Conservation (phyloP, 2,113 vertebrate genomes). For the Octodon degus region DNA sequence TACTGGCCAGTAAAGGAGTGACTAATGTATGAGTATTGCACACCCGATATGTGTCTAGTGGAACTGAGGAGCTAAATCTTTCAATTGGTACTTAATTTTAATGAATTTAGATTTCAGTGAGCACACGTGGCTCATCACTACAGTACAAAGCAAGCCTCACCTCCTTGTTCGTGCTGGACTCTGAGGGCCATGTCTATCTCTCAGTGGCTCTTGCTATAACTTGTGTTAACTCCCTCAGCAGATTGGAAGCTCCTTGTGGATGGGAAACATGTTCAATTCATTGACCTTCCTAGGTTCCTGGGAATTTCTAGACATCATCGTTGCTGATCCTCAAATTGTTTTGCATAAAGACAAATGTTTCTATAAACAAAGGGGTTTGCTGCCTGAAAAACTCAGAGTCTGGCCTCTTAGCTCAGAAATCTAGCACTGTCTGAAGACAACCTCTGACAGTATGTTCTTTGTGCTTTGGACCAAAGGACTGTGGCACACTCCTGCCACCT, state of each 20-base stretch:
- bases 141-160: not conserved
- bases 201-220: not conserved
- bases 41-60: not conserved
- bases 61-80: not conserved
- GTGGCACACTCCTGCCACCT: slow-evolving; percentile 79
- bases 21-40: too few species aligned
- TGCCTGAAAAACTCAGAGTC: slow-evolving; percentile 31
- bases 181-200: not conserved
- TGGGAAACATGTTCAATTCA: not conserved
- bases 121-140: not conserved
- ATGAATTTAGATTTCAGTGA: slow-evolving; percentile 10
- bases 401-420: slow-evolving; percentile 41
- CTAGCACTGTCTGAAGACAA: slow-evolving; percentile 23
- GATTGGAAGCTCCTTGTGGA: not conserved
- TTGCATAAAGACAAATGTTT: slow-evolving; percentile 37
- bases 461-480: slow-evolving; percentile 68
- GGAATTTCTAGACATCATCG: not conserved
- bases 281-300: not conserved
- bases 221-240: not conserved
- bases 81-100: slow-evolving; percentile 4
- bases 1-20: not conserved
- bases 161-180: not conserved
- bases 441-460: not conserved
- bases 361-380: slow-evolving; percentile 29
- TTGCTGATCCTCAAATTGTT: not conserved